Conservation (phyloP, 2,888 invertebrate genomes). For the Thymelicus sylvestris region DNA sequence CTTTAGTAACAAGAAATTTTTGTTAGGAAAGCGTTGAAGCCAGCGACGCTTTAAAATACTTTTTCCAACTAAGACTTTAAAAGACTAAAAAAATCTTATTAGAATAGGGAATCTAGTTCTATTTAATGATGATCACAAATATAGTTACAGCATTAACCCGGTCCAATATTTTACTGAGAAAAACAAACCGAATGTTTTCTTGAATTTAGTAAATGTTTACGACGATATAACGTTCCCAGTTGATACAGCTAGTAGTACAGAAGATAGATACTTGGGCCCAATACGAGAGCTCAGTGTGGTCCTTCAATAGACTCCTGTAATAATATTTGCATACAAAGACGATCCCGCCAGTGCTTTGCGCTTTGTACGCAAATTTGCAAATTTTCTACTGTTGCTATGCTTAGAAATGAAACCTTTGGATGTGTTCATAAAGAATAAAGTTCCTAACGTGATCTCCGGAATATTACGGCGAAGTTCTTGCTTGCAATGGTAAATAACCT, state of each 20-base stretch:
- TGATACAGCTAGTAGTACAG: slow-evolving; percentile 48
- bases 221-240: slow-evolving; percentile 59
- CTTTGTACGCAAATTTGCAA: slow-evolving; percentile 72
- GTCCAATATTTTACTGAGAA: slow-evolving; percentile 40
- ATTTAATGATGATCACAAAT: too few relatives aligned
- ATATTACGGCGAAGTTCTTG: slow-evolving; percentile 17
- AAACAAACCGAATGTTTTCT: slow-evolving; percentile 32
- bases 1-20: too few relatives aligned
- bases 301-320: slow-evolving; percentile 71
- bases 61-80: too few relatives aligned
- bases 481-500: not conserved
- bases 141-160: too few relatives aligned
- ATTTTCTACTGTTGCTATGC: slow-evolving; percentile 61
- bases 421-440: slow-evolving; percentile 40
- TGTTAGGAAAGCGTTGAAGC: too few relatives aligned
- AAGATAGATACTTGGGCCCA: slow-evolving; percentile 55
- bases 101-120: too few relatives aligned
- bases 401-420: slow-evolving; percentile 45
- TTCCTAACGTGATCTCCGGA: slow-evolving; percentile 22
- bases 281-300: slow-evolving; percentile 64
- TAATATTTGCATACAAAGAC: slow-evolving; percentile 78
- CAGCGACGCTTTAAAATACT: too few relatives aligned
- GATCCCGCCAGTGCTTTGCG: slow-evolving; percentile 64
- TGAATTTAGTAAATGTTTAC: slow-evolving; percentile 54
- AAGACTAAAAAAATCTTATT: too few relatives aligned